phyloP scores from a whole-genome alignment of 1,140 invertebrate species.

The Carposina sasakii region DNA sequence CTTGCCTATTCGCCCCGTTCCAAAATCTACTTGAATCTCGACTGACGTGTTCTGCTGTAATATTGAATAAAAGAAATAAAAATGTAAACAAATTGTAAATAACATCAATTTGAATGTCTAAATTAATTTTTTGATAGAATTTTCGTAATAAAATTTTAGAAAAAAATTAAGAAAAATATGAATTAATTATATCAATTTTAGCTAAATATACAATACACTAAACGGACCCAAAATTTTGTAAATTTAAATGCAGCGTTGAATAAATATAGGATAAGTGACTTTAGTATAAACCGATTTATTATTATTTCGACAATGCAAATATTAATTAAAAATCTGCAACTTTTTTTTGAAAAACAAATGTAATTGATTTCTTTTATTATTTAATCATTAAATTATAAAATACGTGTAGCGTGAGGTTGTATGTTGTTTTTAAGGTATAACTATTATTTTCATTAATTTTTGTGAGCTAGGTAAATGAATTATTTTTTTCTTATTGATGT shows the following conservation, averaged over 20 bases:
- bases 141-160: slow-evolving; percentile 14
- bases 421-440: slow-evolving; percentile 56
- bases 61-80: slow-evolving; percentile 15
- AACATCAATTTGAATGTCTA: slow-evolving; percentile 41
- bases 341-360: slow-evolving; percentile 37
- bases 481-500: slow-evolving; percentile 63
- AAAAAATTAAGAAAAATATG: slow-evolving; percentile 1
- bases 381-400: slow-evolving; percentile 43
- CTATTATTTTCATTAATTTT: slow-evolving; percentile 47
- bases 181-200: slow-evolving; percentile 30
- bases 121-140: slow-evolving; percentile 26
- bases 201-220: slow-evolving; percentile 44
- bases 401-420: slow-evolving; percentile 63
- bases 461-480: slow-evolving; percentile 66
- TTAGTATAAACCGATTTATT: slow-evolving; percentile 42
- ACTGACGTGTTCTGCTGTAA: slow-evolving; percentile 27
- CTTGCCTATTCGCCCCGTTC: too few relatives aligned
- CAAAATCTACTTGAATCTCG: too few relatives aligned
- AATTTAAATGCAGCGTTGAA: slow-evolving; percentile 44
- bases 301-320: slow-evolving; percentile 36
- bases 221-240: slow-evolving; percentile 58
- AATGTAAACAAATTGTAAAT: slow-evolving; percentile 39
- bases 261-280: slow-evolving; percentile 45
- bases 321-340: slow-evolving; percentile 29
- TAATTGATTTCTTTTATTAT: slow-evolving; percentile 44